A percentile compares a stretch with the other conserved stretches of the same genome.
phyloP scores from a whole-genome alignment of 1,140 invertebrate genomes.

The Drosophila carrolli region DNA sequence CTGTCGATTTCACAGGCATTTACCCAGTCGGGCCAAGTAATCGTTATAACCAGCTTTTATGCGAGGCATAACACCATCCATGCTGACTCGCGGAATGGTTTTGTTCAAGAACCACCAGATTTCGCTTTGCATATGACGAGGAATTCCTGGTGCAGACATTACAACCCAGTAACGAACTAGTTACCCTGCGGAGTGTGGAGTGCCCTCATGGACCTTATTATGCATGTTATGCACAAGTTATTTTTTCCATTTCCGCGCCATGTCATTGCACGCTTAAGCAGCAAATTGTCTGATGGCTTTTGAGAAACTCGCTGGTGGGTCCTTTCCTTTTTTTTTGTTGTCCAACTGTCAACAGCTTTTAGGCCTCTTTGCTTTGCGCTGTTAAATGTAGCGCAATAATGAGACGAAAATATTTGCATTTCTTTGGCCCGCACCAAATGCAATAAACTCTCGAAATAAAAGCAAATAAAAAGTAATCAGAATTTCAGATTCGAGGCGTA shows the following conservation, averaged over 20 bases:
- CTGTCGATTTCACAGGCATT: slow-evolving; percentile 77
- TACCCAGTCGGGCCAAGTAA: slow-evolving; percentile 37
- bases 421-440: slow-evolving; percentile 65
- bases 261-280: slow-evolving; percentile 51
- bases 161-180: slow-evolving; percentile 22
- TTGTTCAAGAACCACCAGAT: slow-evolving; percentile 20
- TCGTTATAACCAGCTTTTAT: slow-evolving; percentile 42
- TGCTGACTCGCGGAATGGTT: slow-evolving; percentile 24
- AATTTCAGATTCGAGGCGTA: slow-evolving; percentile 71
- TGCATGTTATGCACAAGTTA: slow-evolving; percentile 55
- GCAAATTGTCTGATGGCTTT: slow-evolving; percentile 53
- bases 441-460: slow-evolving; percentile 75
- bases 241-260: slow-evolving; percentile 33
- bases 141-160: slow-evolving; percentile 26
- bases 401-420: slow-evolving; percentile 70
- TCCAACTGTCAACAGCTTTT: slow-evolving; percentile 69
- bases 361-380: slow-evolving; percentile 41
- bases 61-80: slow-evolving; percentile 35
- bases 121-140: slow-evolving; percentile 40
- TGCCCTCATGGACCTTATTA: slow-evolving; percentile 28
- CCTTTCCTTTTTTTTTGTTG: slow-evolving; percentile 7
- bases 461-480: slow-evolving; percentile 80
- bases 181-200: slow-evolving; percentile 1
- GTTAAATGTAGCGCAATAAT: slow-evolving; percentile 77
- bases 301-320: background rate